Evolutionary conservation across 2,113 vertebrate genomes (phyloP).

Genomic region (Motacilla tschutschensis): DNA sequence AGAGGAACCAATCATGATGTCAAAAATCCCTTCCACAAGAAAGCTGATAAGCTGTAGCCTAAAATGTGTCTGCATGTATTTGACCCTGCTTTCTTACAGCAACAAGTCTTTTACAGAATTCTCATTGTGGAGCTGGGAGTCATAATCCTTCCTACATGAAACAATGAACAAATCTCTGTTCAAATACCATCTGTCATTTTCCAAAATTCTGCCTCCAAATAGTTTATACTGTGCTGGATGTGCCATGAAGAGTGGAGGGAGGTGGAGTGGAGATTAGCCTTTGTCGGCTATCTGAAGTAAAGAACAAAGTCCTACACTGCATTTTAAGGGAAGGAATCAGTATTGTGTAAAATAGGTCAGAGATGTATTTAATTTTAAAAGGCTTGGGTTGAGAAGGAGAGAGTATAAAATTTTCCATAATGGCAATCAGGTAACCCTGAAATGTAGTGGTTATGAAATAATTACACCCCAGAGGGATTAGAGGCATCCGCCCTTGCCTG

Average conservation of each 20-base stretch:
- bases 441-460: conserved; percentile 50
- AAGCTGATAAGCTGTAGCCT: neutral
- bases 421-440: conserved; percentile 35
- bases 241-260: neutral
- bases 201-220: neutral
- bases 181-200: neutral
- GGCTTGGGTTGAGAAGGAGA: neutral
- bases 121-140: conserved; percentile 14
- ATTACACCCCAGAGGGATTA: conserved; percentile 39
- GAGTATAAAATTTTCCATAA: conserved; percentile 29
- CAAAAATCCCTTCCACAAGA: neutral
- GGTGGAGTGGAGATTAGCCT: neutral
- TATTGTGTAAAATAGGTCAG: conserved; percentile 50
- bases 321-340: conserved; percentile 27
- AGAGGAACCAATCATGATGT: neutral
- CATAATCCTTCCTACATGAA: conserved; percentile 44
- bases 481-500: neutral
- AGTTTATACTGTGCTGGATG: neutral
- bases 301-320: conserved; percentile 19
- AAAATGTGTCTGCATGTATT: neutral
- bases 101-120: neutral
- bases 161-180: neutral
- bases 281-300: conserved; percentile 38
- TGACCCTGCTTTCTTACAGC: neutral
- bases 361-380: conserved; percentile 50